Percentiles rank a stretch among this genome's conserved stretches.
These are phyloP conservation scores for Apus apus DNA, from an alignment of 2,113 vertebrate species.

Conservation along the genomic window DNA sequence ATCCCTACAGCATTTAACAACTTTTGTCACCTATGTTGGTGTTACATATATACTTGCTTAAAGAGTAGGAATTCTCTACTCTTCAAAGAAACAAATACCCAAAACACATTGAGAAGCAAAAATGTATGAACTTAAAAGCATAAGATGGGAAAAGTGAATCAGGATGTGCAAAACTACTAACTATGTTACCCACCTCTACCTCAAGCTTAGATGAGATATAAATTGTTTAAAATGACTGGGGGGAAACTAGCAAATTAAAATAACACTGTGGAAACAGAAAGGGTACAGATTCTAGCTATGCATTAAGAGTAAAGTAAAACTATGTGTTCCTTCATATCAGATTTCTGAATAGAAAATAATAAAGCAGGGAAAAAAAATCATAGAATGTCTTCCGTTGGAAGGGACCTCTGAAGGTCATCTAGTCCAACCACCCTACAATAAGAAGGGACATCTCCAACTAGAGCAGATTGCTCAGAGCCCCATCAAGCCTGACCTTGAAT, in stretches of 20 bases:
- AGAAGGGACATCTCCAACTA: no score
- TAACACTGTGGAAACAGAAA: constrained; percentile 26
- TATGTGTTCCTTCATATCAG: background rate
- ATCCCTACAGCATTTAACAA: background rate
- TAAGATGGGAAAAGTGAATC: background rate
- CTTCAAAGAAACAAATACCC: background rate
- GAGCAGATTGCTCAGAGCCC: no score
- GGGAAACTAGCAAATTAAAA: background rate
- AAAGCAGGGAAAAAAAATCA: background rate
- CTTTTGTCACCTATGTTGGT: background rate
- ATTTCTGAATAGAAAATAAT: constrained; percentile 18
- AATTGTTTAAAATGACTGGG: background rate
- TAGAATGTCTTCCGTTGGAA: no score
- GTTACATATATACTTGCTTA: background rate
- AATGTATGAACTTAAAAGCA: background rate
- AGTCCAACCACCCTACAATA: no score
- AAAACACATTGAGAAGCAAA: background rate
- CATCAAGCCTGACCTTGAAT: no score
- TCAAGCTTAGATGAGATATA: background rate
- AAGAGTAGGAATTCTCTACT: background rate
- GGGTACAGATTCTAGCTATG: background rate
- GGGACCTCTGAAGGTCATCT: no score
- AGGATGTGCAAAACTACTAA: background rate
- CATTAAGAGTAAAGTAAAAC: constrained; percentile 18
- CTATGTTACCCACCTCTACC: background rate